Conservation (phyloP, 2,888 invertebrate genomes). For the Nymphalis urticae region DNA sequence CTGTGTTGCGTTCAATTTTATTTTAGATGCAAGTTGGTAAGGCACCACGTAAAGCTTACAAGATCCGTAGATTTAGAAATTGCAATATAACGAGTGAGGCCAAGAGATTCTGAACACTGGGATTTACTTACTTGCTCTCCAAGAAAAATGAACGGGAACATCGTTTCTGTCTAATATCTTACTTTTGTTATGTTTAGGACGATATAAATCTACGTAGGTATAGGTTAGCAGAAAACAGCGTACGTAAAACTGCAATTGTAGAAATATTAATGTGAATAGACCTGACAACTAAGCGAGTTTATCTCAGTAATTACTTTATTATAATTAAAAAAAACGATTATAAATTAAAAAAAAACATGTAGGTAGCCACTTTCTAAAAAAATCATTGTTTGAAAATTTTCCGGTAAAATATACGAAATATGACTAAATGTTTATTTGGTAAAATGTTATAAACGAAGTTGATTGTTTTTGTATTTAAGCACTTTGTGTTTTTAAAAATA, state of each 20-base stretch:
- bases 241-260: neutral
- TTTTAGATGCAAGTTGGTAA: conserved; percentile 18
- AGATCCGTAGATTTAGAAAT: conserved; percentile 45
- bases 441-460: too few species aligned
- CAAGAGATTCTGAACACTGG: conserved; percentile 50
- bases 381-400: too few species aligned
- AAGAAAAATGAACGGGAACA: conserved; percentile 54
- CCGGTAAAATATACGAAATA: too few species aligned
- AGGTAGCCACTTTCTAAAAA: too few species aligned
- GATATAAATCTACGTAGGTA: neutral
- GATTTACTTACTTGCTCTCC: conserved; percentile 52
- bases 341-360: too few species aligned
- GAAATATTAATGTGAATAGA: too few species aligned
- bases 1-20: conserved; percentile 2
- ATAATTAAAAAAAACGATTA: too few species aligned
- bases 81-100: conserved; percentile 54
- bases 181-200: conserved; percentile 1
- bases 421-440: too few species aligned
- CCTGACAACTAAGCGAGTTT: too few species aligned
- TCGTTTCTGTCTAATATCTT: conserved; percentile 41
- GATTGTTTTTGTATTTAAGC: too few species aligned
- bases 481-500: too few species aligned
- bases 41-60: conserved; percentile 36
- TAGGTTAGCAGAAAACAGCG: neutral
- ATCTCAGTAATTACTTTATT: too few species aligned